Conservation (phyloP, 2,888 invertebrate genomes). For the Tipula helvola region DNA sequence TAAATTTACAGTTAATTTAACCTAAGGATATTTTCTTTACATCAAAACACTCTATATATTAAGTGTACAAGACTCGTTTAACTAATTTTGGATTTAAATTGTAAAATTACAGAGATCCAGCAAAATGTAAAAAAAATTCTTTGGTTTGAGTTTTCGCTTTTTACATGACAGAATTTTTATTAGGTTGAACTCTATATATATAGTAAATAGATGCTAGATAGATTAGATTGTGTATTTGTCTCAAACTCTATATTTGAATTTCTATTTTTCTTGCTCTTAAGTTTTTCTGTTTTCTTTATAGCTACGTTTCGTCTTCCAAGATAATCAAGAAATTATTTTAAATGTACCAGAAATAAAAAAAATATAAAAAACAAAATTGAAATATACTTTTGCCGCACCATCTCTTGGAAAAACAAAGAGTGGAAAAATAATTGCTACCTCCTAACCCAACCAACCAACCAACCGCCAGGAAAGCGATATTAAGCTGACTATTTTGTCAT, state of each 20-base stretch:
- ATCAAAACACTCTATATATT: not conserved
- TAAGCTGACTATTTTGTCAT: not conserved
- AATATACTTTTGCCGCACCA: not conserved
- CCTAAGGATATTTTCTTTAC: not conserved
- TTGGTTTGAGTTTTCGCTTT: not conserved
- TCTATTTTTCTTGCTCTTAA: not conserved
- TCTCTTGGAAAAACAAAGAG: not conserved
- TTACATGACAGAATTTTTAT: not conserved
- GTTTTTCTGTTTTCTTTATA: not conserved
- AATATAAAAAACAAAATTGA: not conserved
- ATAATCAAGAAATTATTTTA: slow-evolving; percentile 4
- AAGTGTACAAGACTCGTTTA: not conserved
- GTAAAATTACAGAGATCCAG: not conserved
- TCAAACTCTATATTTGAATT: not conserved
- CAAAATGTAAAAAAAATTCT: not conserved
- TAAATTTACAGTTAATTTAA: not conserved
- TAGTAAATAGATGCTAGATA: not conserved
- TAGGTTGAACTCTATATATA: not conserved
- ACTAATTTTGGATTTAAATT: not conserved
- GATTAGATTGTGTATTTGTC: not conserved
- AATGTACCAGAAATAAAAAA: not conserved
- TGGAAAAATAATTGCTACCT: not conserved
- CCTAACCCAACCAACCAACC: not conserved
- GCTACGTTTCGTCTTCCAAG: not conserved
- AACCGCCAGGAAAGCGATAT: not conserved